phyloP scores from a whole-genome alignment of 2,888 invertebrate genomes.

The Anarsia innoxiella region DNA sequence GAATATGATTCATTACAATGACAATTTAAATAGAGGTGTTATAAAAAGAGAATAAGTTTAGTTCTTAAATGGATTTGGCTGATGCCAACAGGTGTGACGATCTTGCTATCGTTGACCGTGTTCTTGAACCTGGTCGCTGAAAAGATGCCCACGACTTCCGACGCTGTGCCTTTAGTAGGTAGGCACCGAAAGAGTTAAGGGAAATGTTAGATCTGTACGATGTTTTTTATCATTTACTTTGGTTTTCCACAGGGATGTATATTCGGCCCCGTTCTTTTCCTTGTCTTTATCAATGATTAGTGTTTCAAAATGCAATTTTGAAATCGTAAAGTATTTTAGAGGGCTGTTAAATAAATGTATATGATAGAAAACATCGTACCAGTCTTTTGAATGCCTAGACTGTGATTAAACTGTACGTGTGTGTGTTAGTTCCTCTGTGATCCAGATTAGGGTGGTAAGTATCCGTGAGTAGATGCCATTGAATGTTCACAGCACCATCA shows the following conservation, averaged over 20 bases:
- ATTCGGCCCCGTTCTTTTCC: not conserved
- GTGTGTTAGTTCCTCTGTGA: conserved; percentile 17
- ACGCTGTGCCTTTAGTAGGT: conserved; percentile 90
- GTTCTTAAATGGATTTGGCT: conserved; percentile 33
- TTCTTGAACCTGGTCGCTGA: conserved; percentile 98
- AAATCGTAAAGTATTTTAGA: conserved; percentile 18
- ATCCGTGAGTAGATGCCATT: conserved; percentile 31
- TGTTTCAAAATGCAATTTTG: not conserved
- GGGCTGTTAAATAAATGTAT: conserved; percentile 35
- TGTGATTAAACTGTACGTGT: conserved; percentile 44
- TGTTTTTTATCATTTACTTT: conserved; percentile 23
- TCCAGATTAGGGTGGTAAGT: conserved; percentile 29
- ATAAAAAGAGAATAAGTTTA: too few species aligned
- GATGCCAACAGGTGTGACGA: conserved; percentile 91
- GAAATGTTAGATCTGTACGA: conserved; percentile 28
- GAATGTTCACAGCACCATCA: conserved; percentile 23
- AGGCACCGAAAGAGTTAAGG: conserved; percentile 30
- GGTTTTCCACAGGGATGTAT: conserved; percentile 18
- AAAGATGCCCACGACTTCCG: conserved; percentile 93
- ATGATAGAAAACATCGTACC: conserved; percentile 38
- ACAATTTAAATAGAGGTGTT: not conserved
- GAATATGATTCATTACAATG: too few species aligned
- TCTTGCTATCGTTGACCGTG: conserved; percentile 97
- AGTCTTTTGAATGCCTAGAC: conserved; percentile 46
- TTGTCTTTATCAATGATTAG: not conserved